Evolutionary conservation across 2,113 vertebrate genomes (phyloP).

Genomic region (Lasiurus cinereus): DNA sequence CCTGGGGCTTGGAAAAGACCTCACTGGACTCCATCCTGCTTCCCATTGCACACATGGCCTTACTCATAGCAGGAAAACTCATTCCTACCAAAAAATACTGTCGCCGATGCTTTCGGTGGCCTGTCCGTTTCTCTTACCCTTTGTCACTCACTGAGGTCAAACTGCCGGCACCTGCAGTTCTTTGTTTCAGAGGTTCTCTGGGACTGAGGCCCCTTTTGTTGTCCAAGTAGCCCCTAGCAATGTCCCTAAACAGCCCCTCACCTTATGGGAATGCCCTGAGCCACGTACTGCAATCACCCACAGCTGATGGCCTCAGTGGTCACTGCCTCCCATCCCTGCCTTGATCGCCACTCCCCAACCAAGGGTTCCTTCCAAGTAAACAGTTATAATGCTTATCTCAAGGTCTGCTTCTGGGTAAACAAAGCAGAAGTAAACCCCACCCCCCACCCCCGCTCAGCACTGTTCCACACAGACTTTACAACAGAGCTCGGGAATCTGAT

Average conservation of each 20-base stretch:
- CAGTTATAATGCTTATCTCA: not conserved
- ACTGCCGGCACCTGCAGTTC: not conserved
- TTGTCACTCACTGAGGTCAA: not conserved
- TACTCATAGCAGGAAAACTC: not conserved
- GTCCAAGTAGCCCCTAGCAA: not conserved
- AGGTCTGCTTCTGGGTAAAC: not conserved
- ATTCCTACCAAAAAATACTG: not conserved
- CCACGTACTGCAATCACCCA: fast-evolving
- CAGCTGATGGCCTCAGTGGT: not conserved
- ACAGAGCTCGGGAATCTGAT: not conserved
- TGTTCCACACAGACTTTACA: not conserved
- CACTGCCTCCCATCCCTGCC: not conserved
- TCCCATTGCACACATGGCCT: not conserved
- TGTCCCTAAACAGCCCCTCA: not conserved
- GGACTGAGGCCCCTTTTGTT: not conserved
- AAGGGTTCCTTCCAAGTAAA: not conserved
- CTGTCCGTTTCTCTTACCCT: not conserved
- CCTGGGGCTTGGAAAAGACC: not conserved
- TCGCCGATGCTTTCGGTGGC: not conserved
- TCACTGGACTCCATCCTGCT: not conserved
- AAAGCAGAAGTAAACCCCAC: not conserved
- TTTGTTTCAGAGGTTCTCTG: not conserved
- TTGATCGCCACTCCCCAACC: too few species aligned
- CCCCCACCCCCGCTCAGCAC: not conserved
- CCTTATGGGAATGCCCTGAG: not conserved